Base-by-base conservation (phyloP, 2,113 vertebrate genomes). In the Melanocharis versteri region DNA sequence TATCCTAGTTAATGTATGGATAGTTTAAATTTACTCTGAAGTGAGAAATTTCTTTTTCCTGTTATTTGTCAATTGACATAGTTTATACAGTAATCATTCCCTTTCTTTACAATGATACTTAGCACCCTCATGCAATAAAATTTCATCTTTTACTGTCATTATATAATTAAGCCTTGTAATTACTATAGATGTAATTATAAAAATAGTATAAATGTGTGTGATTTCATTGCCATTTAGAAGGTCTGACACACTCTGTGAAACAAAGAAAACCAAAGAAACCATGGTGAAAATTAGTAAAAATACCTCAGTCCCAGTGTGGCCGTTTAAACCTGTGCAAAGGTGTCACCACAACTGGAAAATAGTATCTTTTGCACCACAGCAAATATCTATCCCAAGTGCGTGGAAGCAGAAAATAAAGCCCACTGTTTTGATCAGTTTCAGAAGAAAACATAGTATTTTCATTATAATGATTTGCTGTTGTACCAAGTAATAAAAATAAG, bases 151-250 rank as follows among this genome's bases (percentile, higher is more conserved):
- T 78, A 26, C 57, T 90, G 15, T 79, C 24, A 33, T 87, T 93
- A n/a, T 56, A 61, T 56, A 77, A 73, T 42, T 85, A 40, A 17
- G 6, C 13, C 83, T 86, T 20, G 1, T 65, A 93, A 85, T 86
- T 83, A 73, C 42, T 93, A 20, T 19, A 39, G 48, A 44, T 72
- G 8, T 31, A 89, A 61, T 88, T 84, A 72, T 27, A 84, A 60
- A 89, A 92, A 91, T 66, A 66, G 35, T 82, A 76, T 39, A 78
- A 69, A 48, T 60, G 13, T 75, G 33, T 44, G 14, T 60, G 18
- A 95, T 83, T 96, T 80, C 30, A 37, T 40, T 65, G 69, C 45
- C 47, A 82, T 92, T 95, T 85, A 87, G 57, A 89, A 83, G 9
- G 13, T 56, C 9, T 68, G 51, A 50, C 71, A 75, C 15, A 70